Evolutionary conservation across 2,113 vertebrate species (phyloP).

Genomic region (Pachypanchax playfairii): DNA sequence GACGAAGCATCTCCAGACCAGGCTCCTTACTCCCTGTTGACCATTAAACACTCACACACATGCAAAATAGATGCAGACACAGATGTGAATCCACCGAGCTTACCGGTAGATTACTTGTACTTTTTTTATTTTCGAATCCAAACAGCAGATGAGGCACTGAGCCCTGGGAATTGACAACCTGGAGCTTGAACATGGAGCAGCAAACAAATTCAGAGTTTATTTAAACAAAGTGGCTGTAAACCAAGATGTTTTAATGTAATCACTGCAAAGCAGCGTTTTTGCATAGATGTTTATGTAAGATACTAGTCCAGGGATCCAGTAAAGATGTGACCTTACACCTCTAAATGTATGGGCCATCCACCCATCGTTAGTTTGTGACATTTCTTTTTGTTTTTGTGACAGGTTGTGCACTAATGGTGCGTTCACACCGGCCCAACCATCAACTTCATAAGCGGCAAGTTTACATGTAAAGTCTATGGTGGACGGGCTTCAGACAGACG

Average conservation of each 20-base stretch:
- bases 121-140: conserved; percentile 7
- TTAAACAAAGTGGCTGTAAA: not conserved
- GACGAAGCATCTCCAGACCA: conserved; percentile 26
- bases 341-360: too few species aligned
- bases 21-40: conserved; percentile 38
- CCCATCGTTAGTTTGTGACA: too few species aligned
- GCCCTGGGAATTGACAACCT: conserved; percentile 3
- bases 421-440: too few species aligned
- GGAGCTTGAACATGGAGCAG: not conserved
- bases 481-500: too few species aligned
- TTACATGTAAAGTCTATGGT: too few species aligned
- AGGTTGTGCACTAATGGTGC: too few species aligned
- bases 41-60: conserved; percentile 36
- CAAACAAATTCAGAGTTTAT: conserved; percentile 7
- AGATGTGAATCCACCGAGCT: conserved; percentile 5
- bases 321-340: too few species aligned
- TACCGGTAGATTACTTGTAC: conserved; percentile 6
- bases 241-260: conserved; percentile 1
- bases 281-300: not conserved
- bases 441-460: too few species aligned
- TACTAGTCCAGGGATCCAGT: not conserved
- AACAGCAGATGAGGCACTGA: conserved; percentile 27
- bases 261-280: conserved; percentile 1
- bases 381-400: too few species aligned
- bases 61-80: conserved; percentile 16